Base-by-base conservation (phyloP, 2,797 vertebrate genomes). In the Lutjanus campechanus region DNA sequence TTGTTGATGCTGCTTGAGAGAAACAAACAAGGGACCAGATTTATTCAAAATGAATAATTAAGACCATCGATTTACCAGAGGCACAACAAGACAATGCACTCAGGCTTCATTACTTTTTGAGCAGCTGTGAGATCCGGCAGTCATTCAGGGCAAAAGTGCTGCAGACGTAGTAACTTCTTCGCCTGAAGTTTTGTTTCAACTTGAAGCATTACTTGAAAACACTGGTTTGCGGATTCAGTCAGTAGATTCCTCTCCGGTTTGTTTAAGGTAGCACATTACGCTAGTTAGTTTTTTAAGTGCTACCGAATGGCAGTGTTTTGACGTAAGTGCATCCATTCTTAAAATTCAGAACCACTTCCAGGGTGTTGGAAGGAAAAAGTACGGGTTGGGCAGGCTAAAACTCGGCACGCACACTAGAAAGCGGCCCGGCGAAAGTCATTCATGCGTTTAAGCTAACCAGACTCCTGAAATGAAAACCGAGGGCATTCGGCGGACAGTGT, bases 71-170 rank as follows among this genome's bases (percentile, higher is more conserved):
- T 90, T 92, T 84, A 84, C 83, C 84, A 77, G 61, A 81, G 66
- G 79, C 78, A 71, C 68, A 83, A 93, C 92, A 94, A 78, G 91
- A 90, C 85, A 92, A 88, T 87, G 91, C 93, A 95, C 94, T 95
- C 85, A 81, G n/a, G 69, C 79, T 69, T 90, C 91, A 93, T 94
- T 90, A 93, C 77, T 91, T 85, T 92, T 91, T 91, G 79, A 94
- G 85, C 77, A 91, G 85, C 88, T 73, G 68, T 62, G 89, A 85
- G 88, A 77, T 77, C 54, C 63, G 41, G 62, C 0, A 9, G 47
- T 75, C 47, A 43, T 65, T 40, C 46, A 51, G 66, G 49, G 69
- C 69, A 19, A 50, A 80, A 82, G 76, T 76, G 60, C 36, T 2
- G 1, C 13, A 58, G 53, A 83, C 7, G 1, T 68, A 44, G 40